Conservation (phyloP, 2,888 invertebrate genomes). For the Plebejus anna region DNA sequence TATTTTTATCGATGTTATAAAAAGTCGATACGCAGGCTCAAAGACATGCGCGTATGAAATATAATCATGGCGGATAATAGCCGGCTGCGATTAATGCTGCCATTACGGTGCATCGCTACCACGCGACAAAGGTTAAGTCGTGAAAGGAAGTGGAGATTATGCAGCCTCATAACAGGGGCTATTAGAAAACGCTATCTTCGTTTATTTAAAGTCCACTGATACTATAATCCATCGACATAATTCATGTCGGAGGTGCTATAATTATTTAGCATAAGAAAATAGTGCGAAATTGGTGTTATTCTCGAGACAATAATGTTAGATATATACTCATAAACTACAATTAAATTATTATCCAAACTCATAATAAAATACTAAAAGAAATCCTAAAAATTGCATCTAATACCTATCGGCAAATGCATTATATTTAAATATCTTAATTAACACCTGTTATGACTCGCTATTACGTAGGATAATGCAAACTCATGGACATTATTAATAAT, state of each 20-base stretch:
- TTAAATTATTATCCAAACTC: background rate
- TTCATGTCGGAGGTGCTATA: slow-evolving; percentile 34
- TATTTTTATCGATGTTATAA: slow-evolving; percentile 18
- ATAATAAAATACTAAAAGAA: background rate
- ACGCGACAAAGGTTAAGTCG: slow-evolving; percentile 55
- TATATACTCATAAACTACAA: background rate
- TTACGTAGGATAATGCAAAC: slow-evolving; percentile 30
- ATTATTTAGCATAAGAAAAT: background rate
- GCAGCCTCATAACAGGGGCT: slow-evolving; percentile 38
- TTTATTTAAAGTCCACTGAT: slow-evolving; percentile 35
- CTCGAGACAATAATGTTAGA: background rate
- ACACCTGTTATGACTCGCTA: slow-evolving; percentile 26
- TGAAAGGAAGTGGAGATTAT: slow-evolving; percentile 47
- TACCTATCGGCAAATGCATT: background rate
- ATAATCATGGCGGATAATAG: slow-evolving; percentile 47
- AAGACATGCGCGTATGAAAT: slow-evolving; percentile 40
- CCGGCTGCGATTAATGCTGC: slow-evolving; percentile 48
- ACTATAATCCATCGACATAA: background rate
- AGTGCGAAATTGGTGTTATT: background rate
- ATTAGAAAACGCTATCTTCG: slow-evolving; percentile 36
- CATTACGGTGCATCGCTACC: slow-evolving; percentile 48
- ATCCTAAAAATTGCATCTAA: background rate
- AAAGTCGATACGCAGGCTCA: slow-evolving; percentile 29
- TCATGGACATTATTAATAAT: slow-evolving; percentile 39
- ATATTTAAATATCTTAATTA: slow-evolving; percentile 23